These are phyloP conservation scores for Peromyscus aztecus DNA, from an alignment of 2,797 vertebrate species.

Conservation along the genomic window DNA sequence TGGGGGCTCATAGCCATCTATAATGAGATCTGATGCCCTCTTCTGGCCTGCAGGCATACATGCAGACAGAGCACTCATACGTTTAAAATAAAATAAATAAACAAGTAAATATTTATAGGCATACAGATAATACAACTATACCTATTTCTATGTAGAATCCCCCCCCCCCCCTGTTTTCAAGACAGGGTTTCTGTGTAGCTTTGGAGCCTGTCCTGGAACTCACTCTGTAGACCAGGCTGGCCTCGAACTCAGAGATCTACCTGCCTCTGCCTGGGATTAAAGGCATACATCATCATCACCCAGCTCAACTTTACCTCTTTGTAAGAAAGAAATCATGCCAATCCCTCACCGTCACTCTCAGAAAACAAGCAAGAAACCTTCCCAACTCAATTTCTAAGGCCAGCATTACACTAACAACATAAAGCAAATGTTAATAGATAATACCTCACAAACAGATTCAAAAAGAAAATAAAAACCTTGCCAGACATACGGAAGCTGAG, in stretches of 20 bases:
- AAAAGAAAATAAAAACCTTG: conserved; percentile 16
- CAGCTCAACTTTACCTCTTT: neutral
- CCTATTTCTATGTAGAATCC: neutral
- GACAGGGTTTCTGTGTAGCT: no score
- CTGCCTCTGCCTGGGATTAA: no score
- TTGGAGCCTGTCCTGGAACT: no score
- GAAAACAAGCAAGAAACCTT: conserved; percentile 12
- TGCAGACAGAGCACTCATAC: neutral
- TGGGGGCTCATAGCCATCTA: neutral
- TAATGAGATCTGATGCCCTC: neutral
- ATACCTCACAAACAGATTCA: neutral
- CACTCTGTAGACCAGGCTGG: no score
- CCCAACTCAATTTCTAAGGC: neutral
- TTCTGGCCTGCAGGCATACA: neutral
- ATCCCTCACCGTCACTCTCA: neutral
- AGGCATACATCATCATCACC: no score
- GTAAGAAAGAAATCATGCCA: conserved; percentile 17
- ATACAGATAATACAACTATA: neutral
- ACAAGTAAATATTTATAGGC: neutral
- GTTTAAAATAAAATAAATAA: neutral
- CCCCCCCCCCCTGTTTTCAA: no score
- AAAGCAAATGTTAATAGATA: neutral
- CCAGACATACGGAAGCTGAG: neutral
- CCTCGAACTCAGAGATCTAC: no score
- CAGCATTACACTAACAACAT: neutral